Base-by-base conservation (phyloP, 2,888 invertebrate species). In the Macaria liturata region DNA sequence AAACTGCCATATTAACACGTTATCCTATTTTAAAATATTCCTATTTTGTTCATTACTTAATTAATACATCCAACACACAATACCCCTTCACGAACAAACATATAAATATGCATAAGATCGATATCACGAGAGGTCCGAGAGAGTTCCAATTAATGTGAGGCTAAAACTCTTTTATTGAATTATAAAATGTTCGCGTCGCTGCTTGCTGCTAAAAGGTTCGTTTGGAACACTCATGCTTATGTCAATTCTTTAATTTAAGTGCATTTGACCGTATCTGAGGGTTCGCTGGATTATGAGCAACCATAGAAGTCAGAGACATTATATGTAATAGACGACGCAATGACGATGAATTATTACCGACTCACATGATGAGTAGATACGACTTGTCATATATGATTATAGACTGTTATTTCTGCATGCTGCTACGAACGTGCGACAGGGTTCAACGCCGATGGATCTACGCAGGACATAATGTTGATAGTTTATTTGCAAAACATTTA, bases 201-300 rank as follows among this genome's bases (percentile, higher is more conserved):
- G 81, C 78, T 72, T 75, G 62, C 71, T 62, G 60, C 69, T 72
- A 55, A 60, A 55, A 53, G 55, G 55, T 56, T 46, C 49, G 9
- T 7, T 43, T 7, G 32, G 30, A 20, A 51, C 58, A 67, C 59
- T 78, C 77, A 79, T 81, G 88, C 90, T 87, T 87, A 90, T 91
- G 91, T 91, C 91, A 91, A 91, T 90, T 90, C 86, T 84, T 86
- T 91, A 91, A 91, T 91, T 91, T 88, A 88, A 91, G 88, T 87
- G 83, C 90, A 84, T 87, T 88, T 91, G 90, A 91, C 91, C 91
- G 88, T 89, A 66, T 70, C 69, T 66, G 69, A 67, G 71, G 79
- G 83, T 40, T 74, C 72, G 59, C 64, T 80, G 83, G 88, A 89
- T 90, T 91, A 88, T 76, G 79, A 77, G 69, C 69, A 67, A 71